Base-by-base conservation (phyloP, 2,797 vertebrate genomes). In the Leucoraja ocellata region DNA sequence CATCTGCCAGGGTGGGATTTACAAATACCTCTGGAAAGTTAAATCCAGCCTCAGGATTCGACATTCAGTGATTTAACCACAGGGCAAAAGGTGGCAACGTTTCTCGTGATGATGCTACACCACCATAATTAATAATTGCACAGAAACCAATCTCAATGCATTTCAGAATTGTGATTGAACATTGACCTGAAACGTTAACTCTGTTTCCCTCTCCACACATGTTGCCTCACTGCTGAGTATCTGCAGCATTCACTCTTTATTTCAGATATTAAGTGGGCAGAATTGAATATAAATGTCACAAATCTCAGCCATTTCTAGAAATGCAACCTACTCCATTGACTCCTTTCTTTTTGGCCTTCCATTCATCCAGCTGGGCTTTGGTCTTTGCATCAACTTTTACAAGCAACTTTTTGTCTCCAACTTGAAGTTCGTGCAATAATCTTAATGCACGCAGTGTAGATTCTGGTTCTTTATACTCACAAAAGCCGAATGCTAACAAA, bases 301-400 rank as follows among this genome's bases (percentile, higher is more conserved):
- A 1, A 4, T 0, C 28, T 54, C 80, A 68, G 46, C 21, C 13
- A 23, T 28, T 90, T 61, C 78, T 65, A 65, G 5, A 65, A 54
- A 9, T 54, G 21, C 1, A 61, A 96, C 97, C 1, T 96, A 99
- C 99, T 97, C 98, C 99, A 95, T 99, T 99, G 93, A 97, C 95
- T 93, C 97, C 97, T 95, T 97, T 99, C 95, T 97, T 99, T 95
- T 99, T 99, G 94, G 98, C 98, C 95, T 99, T 99, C 98, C 98
- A 99, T 94, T 99, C 99, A 81, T 99, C 99, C 93, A 99, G 96
- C 94, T 99, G 99, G 94, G 98, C 98, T 96, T 99, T 99, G 93
- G 99, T 99, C 96, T 99, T 99, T 91, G 99, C 99, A 94, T 99
- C 99, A 94, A 99, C 99, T 96, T 99, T 99, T 93, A 99, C 99